A percentile compares a stretch with the other conserved stretches of the same genome.
Evolutionary conservation across 2,888 invertebrate species (phyloP).

Genomic region (Sinelater perroti): DNA sequence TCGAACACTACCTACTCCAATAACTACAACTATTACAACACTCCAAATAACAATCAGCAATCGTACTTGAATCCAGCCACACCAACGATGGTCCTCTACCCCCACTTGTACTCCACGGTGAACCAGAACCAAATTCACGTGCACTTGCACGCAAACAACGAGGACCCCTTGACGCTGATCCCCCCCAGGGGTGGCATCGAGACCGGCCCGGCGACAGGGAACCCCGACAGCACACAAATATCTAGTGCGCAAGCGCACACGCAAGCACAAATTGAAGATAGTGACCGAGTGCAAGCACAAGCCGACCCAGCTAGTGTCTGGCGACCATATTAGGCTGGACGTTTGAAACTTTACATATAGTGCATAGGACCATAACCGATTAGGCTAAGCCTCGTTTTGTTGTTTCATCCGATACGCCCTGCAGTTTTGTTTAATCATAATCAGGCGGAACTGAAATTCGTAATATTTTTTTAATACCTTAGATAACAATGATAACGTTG

Average conservation of each 20-base stretch:
- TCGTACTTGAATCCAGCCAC: slow-evolving; percentile 69
- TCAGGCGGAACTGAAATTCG: too few species aligned
- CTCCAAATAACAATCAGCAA: slow-evolving; percentile 67
- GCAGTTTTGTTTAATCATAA: too few species aligned
- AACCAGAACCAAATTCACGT: slow-evolving; percentile 89
- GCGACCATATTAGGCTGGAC: slow-evolving; percentile 84
- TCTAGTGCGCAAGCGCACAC: slow-evolving; percentile 64
- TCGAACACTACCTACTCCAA: slow-evolving; percentile 58
- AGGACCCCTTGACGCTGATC: slow-evolving; percentile 60
- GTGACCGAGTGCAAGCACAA: slow-evolving; percentile 14
- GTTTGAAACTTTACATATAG: too few species aligned
- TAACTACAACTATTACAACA: slow-evolving; percentile 71
- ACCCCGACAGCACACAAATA: too few species aligned
- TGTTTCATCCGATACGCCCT: too few species aligned
- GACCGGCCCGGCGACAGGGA: slow-evolving; percentile 62
- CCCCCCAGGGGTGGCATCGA: slow-evolving; percentile 65
- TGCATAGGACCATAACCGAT: not conserved
- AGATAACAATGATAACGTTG: too few species aligned
- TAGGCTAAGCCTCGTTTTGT: too few species aligned
- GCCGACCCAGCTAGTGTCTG: slow-evolving; percentile 69
- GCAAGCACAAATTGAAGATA: slow-evolving; percentile 55
- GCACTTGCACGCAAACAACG: slow-evolving; percentile 74
- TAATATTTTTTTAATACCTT: too few species aligned
- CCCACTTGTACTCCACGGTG: slow-evolving; percentile 83
- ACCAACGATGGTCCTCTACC: slow-evolving; percentile 78